These are phyloP conservation scores for Eupithecia exiguata DNA, from an alignment of 2,888 invertebrate genomes.

Conservation along the genomic window DNA sequence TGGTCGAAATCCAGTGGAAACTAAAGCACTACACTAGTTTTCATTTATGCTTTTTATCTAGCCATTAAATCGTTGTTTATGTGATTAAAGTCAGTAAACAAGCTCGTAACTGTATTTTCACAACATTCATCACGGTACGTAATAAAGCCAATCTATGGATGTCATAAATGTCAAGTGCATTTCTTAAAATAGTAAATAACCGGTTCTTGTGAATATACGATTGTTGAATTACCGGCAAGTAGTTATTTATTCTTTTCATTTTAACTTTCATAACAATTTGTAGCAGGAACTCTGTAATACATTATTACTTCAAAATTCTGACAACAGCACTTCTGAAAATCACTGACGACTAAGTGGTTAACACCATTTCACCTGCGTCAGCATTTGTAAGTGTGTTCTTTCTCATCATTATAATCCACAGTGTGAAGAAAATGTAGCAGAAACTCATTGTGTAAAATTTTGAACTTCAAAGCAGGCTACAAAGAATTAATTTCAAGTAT, in stretches of 20 bases:
- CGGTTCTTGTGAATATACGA: not conserved
- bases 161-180: not conserved
- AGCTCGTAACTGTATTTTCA: slow-evolving; percentile 3
- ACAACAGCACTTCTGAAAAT: not conserved
- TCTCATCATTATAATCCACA: not conserved
- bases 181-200: slow-evolving; percentile 5
- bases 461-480: no score
- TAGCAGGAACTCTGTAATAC: not conserved
- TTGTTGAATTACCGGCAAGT: not conserved
- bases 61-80: not conserved
- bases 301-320: not conserved
- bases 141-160: not conserved
- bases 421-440: no score
- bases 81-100: not conserved
- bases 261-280: not conserved
- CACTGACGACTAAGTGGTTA: not conserved
- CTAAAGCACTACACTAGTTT: not conserved
- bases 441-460: no score
- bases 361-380: not conserved
- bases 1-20: not conserved
- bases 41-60: not conserved
- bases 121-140: not conserved
- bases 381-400: not conserved
- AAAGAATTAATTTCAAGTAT: no score
- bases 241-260: not conserved